These are phyloP conservation scores for Manis javanica DNA, from an alignment of 2,797 vertebrate species.

Conservation along the genomic window DNA sequence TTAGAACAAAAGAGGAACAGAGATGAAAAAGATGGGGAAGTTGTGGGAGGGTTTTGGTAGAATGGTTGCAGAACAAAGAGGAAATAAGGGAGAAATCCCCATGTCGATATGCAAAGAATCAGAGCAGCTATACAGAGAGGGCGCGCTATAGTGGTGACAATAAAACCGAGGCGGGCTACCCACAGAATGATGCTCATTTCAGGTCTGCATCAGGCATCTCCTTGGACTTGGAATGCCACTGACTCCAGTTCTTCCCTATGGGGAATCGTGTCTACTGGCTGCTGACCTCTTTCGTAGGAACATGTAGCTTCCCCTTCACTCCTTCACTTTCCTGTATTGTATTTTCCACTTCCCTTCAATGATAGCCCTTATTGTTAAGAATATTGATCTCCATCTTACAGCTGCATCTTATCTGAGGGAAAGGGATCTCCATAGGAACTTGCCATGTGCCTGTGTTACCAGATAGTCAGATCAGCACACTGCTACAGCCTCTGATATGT, in stretches of 20 bases:
- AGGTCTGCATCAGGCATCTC: not conserved
- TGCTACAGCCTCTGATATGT: not conserved
- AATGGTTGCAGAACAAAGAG: not conserved
- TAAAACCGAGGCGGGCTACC: rapidly evolving
- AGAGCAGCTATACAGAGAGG: not conserved
- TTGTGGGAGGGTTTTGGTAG: not conserved
- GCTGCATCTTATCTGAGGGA: not conserved
- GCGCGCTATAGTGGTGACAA: rapidly evolving
- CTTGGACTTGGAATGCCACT: not conserved
- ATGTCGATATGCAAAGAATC: not conserved
- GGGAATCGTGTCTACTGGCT: not conserved
- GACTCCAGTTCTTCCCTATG: not conserved
- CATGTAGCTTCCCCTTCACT: not conserved
- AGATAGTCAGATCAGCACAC: rapidly evolving
- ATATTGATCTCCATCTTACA: not conserved
- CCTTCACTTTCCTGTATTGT: not conserved
- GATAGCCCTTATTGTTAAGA: not conserved
- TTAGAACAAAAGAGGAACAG: not conserved
- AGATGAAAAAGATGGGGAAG: not conserved
- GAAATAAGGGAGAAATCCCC: not conserved
- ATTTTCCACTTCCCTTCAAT: not conserved
- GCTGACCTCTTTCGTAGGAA: not conserved
- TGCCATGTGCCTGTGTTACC: not conserved
- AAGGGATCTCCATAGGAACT: not conserved
- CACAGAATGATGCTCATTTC: not conserved